Conservation (phyloP, 2,113 vertebrate species). For the Ochotona princeps region DNA sequence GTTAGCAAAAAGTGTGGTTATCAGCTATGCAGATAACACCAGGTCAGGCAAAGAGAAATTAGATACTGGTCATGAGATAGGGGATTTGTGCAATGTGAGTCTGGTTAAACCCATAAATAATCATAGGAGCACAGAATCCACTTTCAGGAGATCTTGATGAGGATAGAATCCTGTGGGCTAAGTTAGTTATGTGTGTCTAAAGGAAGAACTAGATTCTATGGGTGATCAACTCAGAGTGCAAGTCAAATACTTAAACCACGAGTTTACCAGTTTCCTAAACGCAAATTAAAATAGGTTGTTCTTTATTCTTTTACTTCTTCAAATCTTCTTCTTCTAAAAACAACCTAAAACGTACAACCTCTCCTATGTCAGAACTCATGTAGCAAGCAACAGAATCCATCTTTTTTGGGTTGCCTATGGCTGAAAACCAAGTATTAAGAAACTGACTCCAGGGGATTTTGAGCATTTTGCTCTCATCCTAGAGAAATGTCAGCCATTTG, state of each 20-base stretch:
- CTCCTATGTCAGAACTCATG: constrained; percentile 33
- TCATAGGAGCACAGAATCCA: not conserved
- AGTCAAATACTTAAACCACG: not conserved
- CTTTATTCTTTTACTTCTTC: constrained; percentile 63
- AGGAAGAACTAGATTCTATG: not conserved
- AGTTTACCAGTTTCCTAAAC: constrained; percentile 47
- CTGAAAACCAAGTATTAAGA: not conserved
- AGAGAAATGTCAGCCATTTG: not conserved
- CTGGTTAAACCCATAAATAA: not conserved
- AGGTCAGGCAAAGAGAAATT: not conserved
- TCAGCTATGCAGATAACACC: constrained; percentile 8
- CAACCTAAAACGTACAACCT: constrained; percentile 56
- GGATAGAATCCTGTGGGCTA: not conserved
- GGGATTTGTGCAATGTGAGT: not conserved
- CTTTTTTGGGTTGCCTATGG: not conserved
- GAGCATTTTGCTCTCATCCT: not conserved
- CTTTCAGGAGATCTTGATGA: not conserved
- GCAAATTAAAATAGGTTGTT: constrained; percentile 45
- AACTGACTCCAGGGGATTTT: not conserved
- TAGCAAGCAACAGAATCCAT: constrained; percentile 1
- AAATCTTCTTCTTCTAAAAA: constrained; percentile 63
- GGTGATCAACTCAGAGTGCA: not conserved
- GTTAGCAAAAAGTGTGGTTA: constrained; percentile 7
- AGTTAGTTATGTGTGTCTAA: not conserved
- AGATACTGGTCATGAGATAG: not conserved